Evolutionary conservation across 2,797 vertebrate species (phyloP), one percentile per base, ranked within the genome.

Genomic region (Triplophysa yarkandensis): DNA sequence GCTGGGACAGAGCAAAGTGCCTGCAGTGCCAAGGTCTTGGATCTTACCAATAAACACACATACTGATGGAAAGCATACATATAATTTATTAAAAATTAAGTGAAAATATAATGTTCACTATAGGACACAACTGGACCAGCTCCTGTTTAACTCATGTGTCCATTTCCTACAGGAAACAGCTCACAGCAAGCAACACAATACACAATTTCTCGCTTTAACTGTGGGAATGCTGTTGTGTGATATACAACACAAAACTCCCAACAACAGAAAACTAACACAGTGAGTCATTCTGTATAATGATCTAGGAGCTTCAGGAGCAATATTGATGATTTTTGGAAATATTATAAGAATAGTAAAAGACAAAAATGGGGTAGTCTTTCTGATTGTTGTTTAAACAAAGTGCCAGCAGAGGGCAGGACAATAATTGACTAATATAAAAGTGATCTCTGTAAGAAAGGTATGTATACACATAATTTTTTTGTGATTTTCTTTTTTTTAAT

Each of bases 361-460:
- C 1, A 13, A 3, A 41, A 41, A 16, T 16, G 14, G 14, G 11
- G 3, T 41, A 14, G 8, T 17, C 16, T 4, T n/a, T 58, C 9
- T 44, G 39, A 6, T n/a, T 44, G 68, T 17, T 2, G 30, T 44
- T 25, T n/a, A 44, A 11, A 19, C 2, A 21, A 58, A 27, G 25
- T 19, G 34, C 30, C 70, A 64, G 58, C 30, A 36, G 70, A 64
- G 32, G 70, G 70, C 46, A 30, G 44, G 23, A 21, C 23, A 13
- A 14, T 39, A 4, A 39, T 9, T 39, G 11, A 11, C 11, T 11
- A 39, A n/a, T n/a, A n/a, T n/a, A n/a, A 39, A 39, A 39, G 36
- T 39, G 34, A 36, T 2, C 2, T 36, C 4, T 44, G 41, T 44
- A 44, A 14, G 41, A 14, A 13, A 11, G n/a, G n/a, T n/a, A n/a